phyloP scores from a whole-genome alignment of 2,888 invertebrate species.

The Drosophila mimica region DNA sequence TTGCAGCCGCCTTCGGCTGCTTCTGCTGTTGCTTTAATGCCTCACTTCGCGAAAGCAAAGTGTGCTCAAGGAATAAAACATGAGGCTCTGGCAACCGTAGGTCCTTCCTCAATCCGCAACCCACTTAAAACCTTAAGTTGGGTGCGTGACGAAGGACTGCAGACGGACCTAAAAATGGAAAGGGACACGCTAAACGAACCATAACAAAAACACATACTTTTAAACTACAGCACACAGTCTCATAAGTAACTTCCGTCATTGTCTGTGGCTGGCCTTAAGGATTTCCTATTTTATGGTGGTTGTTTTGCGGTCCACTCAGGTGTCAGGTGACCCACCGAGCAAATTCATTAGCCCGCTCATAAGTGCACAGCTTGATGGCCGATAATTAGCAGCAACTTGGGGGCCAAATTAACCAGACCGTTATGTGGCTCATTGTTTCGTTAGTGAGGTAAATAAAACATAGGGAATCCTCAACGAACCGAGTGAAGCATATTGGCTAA shows the following conservation, averaged over 20 bases:
- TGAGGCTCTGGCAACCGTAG: constrained; percentile 46
- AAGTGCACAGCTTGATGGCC: constrained; percentile 51
- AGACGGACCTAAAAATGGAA: constrained; percentile 5
- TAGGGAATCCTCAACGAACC: neutral
- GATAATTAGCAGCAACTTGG: constrained; percentile 47
- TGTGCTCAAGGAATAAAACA: constrained; percentile 71
- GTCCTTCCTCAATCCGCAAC: constrained; percentile 1
- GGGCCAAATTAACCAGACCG: neutral
- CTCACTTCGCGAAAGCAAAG: constrained; percentile 64
- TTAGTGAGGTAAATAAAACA: neutral
- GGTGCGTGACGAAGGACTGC: constrained; percentile 43
- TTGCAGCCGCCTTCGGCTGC: constrained; percentile 6
- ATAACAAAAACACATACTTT: constrained; percentile 41
- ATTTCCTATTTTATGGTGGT: constrained; percentile 49
- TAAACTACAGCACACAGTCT: constrained; percentile 11
- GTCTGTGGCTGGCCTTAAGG: constrained; percentile 36
- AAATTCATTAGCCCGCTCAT: constrained; percentile 23
- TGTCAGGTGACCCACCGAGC: constrained; percentile 13
- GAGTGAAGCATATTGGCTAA: neutral
- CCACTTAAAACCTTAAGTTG: constrained; percentile 60
- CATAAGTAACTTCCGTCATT: constrained; percentile 26
- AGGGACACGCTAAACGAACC: constrained; percentile 7
- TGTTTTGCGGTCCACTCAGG: constrained; percentile 38
- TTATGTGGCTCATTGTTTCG: constrained; percentile 8
- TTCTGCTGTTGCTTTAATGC: constrained; percentile 54